Percentiles rank a stretch among this genome's conserved stretches.
Evolutionary conservation across 2,113 vertebrate genomes (phyloP).

Genomic region (Paramisgurnus dabryanus): DNA sequence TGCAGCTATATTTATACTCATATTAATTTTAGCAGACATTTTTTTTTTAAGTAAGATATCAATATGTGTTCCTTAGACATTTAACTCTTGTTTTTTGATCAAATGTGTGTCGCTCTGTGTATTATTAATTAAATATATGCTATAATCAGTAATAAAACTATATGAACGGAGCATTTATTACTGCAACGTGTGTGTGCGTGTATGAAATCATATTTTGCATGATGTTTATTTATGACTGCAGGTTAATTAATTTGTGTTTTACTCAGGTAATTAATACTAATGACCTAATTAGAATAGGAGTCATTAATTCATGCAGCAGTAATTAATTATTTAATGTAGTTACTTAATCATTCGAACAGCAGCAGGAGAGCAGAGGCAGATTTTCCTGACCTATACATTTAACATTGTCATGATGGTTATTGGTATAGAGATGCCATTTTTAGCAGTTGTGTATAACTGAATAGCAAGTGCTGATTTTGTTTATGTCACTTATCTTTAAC

Average conservation of each 20-base stretch:
- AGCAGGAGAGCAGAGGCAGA: not conserved
- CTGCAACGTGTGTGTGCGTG: not conserved
- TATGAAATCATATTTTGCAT: not conserved
- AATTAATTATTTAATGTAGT: not conserved
- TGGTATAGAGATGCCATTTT: not conserved
- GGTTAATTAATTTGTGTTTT: slow-evolving; percentile 2
- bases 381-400: not conserved
- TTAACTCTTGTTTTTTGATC: no score
- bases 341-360: not conserved
- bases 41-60: no score
- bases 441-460: not conserved
- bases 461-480: not conserved
- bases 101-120: no score
- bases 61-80: no score
- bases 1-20: no score
- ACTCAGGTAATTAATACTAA: not conserved
- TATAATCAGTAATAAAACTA: not conserved
- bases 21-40: no score
- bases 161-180: not conserved
- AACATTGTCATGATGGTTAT: not conserved
- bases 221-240: not conserved
- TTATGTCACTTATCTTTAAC: not conserved
- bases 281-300: not conserved
- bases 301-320: not conserved
- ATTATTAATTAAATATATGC: no score